Base-by-base conservation (phyloP, 2,797 vertebrate species). In the Pantherophis alleghaniensis region DNA sequence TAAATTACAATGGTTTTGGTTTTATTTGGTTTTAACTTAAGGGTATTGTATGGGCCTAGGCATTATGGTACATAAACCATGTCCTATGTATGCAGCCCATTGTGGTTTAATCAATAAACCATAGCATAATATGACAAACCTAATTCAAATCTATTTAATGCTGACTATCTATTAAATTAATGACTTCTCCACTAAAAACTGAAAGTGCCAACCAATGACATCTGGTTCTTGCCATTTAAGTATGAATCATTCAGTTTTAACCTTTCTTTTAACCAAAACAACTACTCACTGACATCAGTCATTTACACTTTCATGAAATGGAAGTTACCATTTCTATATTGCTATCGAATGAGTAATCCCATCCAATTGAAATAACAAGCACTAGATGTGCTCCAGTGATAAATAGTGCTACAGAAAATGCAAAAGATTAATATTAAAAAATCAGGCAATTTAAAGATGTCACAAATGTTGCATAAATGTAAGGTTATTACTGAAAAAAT, bases 231-330 rank as follows among this genome's bases (percentile, higher is more conserved):
- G 37, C 42, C 42, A 83, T 93, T 94, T 74, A 91, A 91, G 90
- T 95, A 94, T 97, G 95, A 97, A 98, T 98, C 96, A 98, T 97
- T 96, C 96, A 98, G 97, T 94, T 98, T 94, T 98, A 97, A 98
- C 98, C 97, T 98, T 98, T 98, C 91, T 95, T 89, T 94, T 95
- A 97, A 97, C 95, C 96, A 97, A 97, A 97, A 89, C 93, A 97
- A 94, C 94, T 91, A 90, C 83, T 96, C 74, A 95, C 94, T 97
- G 96, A 96, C 96, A 97, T 97, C 96, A 97, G 89, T 93, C 91
- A 96, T 95, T 97, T 97, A 96, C 90, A 96, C 95, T 96, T 97
- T 94, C 96, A 97, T 97, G 93, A 97, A 95, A 42, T 74, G 88
- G 87, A 94, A 93, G 87, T 51, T 86, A 63, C 37, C 26, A 92